These are phyloP conservation scores for Hippocampus comes DNA, from an alignment of 2,113 vertebrate genomes.

Conservation along the genomic window DNA sequence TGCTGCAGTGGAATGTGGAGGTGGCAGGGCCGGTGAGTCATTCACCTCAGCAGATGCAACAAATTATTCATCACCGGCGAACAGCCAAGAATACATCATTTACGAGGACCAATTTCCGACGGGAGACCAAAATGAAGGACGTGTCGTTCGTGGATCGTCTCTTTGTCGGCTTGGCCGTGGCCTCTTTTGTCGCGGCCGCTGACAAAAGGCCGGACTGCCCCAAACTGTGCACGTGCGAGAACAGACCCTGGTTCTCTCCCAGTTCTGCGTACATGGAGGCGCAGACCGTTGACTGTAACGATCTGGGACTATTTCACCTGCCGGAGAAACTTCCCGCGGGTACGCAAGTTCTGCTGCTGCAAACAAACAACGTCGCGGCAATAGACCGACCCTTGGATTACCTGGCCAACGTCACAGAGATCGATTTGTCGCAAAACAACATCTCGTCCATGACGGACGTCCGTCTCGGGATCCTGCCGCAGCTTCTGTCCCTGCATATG, in stretches of 20 bases:
- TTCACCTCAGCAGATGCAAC: constrained; percentile 61
- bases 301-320: constrained; percentile 84
- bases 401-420: constrained; percentile 88
- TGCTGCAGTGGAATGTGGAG: constrained; percentile 28
- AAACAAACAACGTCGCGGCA: constrained; percentile 90
- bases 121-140: constrained; percentile 91
- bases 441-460: constrained; percentile 84
- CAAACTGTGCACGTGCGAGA: constrained; percentile 86
- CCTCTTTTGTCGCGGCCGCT: constrained; percentile 76
- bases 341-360: constrained; percentile 90
- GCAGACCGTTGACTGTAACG: constrained; percentile 93
- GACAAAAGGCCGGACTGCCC: constrained; percentile 85
- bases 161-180: constrained; percentile 82
- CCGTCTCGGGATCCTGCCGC: constrained; percentile 80
- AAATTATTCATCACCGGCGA: constrained; percentile 74
- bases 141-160: constrained; percentile 79
- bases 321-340: constrained; percentile 82
- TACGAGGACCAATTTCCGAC: constrained; percentile 67
- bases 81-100: constrained; percentile 65
- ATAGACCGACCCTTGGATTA: constrained; percentile 83
- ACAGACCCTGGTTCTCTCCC: constrained; percentile 96
- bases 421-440: constrained; percentile 98
- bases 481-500: constrained; percentile 88
- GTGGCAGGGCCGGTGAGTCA: constrained; percentile 56
- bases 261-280: constrained; percentile 92